Evolutionary conservation across 1,140 invertebrate genomes (phyloP).

Genomic region (Hydropsyche tenuis): DNA sequence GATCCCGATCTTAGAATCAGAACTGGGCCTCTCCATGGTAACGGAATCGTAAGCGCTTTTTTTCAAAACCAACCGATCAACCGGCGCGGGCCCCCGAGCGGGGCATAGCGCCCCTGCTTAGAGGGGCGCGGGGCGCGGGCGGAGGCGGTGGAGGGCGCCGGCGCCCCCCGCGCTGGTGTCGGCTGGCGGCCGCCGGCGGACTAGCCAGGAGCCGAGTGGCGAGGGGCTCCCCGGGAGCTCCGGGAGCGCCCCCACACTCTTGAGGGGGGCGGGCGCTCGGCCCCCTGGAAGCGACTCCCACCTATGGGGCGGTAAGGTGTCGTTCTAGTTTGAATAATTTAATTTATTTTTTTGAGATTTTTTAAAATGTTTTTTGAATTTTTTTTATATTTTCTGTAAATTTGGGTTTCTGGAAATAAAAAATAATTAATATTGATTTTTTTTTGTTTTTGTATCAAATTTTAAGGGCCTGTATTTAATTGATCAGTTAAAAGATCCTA

Average conservation of each 20-base stretch:
- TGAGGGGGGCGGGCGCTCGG: neutral
- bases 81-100: too few species aligned
- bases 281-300: neutral
- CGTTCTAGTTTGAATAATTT: neutral
- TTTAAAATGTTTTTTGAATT: neutral
- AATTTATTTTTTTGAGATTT: neutral
- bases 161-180: slow-evolving; percentile 8
- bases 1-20: slow-evolving; percentile 55
- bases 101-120: too few species aligned
- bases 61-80: too few species aligned
- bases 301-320: neutral
- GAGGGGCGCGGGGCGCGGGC: neutral
- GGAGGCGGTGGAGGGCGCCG: neutral
- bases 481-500: too few species aligned
- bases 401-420: too few species aligned
- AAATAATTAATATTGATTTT: too few species aligned
- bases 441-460: too few species aligned
- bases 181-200: slow-evolving; percentile 26
- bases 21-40: slow-evolving; percentile 48
- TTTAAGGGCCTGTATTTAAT: too few species aligned
- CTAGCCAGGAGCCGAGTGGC: slow-evolving; percentile 10
- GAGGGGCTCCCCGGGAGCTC: neutral
- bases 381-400: neutral
- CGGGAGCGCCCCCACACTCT: neutral
- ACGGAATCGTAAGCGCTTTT: too few species aligned